Conservation (phyloP, 1,140 invertebrate species). For the Orius insidiosus region DNA sequence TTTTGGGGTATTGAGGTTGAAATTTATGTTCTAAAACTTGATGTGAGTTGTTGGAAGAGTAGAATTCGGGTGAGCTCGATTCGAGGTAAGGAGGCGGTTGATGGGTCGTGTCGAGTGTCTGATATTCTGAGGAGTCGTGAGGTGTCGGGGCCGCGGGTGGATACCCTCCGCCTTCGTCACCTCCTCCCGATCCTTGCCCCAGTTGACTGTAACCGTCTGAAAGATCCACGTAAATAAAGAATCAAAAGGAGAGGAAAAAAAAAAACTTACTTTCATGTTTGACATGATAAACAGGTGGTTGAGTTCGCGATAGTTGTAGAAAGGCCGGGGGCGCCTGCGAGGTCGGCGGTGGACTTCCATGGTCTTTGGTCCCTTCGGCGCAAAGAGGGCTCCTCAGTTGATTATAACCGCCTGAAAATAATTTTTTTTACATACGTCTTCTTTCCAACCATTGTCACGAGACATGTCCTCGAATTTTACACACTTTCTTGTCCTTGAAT, state of each 20-base stretch:
- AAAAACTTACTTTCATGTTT: constrained; percentile 16
- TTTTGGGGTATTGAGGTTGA: constrained; percentile 45
- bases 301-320: constrained; percentile 15
- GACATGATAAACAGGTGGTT: constrained; percentile 18
- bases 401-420: constrained; percentile 20
- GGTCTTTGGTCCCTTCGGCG: constrained; percentile 16
- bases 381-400: constrained; percentile 17
- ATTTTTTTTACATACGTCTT: not conserved
- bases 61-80: constrained; percentile 51
- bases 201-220: constrained; percentile 16
- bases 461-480: not conserved
- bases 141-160: constrained; percentile 11
- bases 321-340: constrained; percentile 12
- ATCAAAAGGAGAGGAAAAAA: not conserved
- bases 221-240: constrained; percentile 12
- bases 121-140: constrained; percentile 40
- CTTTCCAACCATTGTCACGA: not conserved
- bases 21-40: constrained; percentile 44
- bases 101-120: constrained; percentile 40
- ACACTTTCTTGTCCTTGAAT: no score
- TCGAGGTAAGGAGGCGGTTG: constrained; percentile 39
- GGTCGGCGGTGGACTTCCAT: constrained; percentile 17
- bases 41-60: constrained; percentile 33
- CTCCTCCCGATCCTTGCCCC: constrained; percentile 13
- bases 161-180: constrained; percentile 12